Evolutionary conservation across 2,888 invertebrate species (phyloP).

Genomic region (Tillus elongatus): DNA sequence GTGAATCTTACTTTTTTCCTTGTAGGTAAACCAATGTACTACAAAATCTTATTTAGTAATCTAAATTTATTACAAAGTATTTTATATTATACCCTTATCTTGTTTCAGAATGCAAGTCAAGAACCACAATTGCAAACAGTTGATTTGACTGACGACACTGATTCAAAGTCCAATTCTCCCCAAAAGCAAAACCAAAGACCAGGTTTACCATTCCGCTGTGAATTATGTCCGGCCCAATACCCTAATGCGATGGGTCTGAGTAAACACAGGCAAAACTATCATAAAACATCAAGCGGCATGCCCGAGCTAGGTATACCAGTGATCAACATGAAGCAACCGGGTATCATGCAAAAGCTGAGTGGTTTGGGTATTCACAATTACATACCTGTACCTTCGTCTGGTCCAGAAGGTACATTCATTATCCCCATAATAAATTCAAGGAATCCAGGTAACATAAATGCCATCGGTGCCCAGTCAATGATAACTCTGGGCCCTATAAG

Average conservation of each 20-base stretch:
- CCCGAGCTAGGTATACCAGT: conserved; percentile 64
- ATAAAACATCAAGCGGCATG: conserved; percentile 46
- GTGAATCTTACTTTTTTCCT: too few species aligned
- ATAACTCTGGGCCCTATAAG: conserved; percentile 63
- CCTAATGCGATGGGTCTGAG: conserved; percentile 51
- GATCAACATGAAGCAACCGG: conserved; percentile 61
- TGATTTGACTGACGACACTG: conserved; percentile 46
- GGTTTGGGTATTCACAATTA: conserved; percentile 63
- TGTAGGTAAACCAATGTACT: too few species aligned
- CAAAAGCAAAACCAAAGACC: conserved; percentile 20
- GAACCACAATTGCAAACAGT: conserved; percentile 38
- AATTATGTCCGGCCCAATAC: conserved; percentile 63
- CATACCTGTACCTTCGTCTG: conserved; percentile 58
- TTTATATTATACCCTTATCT: too few species aligned
- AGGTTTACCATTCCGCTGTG: conserved; percentile 50
- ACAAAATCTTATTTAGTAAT: too few species aligned
- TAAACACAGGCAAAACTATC: conserved; percentile 57
- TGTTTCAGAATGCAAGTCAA: conserved; percentile 27
- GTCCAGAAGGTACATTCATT: conserved; percentile 53
- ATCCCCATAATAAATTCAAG: conserved; percentile 51
- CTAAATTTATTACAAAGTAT: too few species aligned
- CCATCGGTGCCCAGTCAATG: conserved; percentile 60
- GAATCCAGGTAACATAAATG: conserved; percentile 36
- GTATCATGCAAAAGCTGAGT: conserved; percentile 53
- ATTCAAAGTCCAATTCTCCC: conserved; percentile 31